Percentiles rank a stretch among this genome's conserved stretches.
These are phyloP conservation scores for Malaclemys terrapin DNA, from an alignment of 2,113 vertebrate species.

Conservation along the genomic window DNA sequence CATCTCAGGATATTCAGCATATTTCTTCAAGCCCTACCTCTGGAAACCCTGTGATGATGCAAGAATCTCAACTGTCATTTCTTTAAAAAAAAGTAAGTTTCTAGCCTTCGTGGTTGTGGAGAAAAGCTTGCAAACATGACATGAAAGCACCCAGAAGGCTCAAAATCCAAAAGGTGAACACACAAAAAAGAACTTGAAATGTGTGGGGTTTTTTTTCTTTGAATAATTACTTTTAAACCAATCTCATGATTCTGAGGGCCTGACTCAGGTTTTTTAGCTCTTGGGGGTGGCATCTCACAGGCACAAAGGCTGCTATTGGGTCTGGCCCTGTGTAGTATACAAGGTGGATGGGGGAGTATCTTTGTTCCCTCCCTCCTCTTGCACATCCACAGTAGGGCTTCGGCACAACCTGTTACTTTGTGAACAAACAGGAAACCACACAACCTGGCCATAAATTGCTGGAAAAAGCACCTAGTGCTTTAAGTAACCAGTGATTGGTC, in stretches of 20 bases:
- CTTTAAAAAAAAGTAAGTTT: no score
- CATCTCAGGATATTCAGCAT: background rate
- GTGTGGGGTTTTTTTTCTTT: background rate
- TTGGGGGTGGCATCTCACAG: background rate
- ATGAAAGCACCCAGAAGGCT: background rate
- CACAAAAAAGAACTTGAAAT: background rate
- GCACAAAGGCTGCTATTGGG: background rate
- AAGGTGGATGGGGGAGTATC: background rate
- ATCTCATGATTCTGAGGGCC: no score
- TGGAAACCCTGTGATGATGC: fast-evolving
- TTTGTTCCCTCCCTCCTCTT: background rate
- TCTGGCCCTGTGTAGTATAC: background rate
- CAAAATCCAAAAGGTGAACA: background rate
- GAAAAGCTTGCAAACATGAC: no score
- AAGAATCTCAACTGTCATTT: no score
- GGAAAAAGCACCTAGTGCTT: background rate
- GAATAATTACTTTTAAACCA: background rate
- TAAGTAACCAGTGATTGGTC: background rate
- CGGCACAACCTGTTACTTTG: background rate
- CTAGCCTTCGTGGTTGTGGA: no score
- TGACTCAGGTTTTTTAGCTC: no score
- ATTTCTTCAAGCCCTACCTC: background rate
- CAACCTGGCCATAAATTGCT: background rate
- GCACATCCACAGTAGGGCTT: background rate
- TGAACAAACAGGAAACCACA: background rate